Evolutionary conservation across 1,140 invertebrate species (phyloP).

Genomic region (Holcopasites calliopsidis): DNA sequence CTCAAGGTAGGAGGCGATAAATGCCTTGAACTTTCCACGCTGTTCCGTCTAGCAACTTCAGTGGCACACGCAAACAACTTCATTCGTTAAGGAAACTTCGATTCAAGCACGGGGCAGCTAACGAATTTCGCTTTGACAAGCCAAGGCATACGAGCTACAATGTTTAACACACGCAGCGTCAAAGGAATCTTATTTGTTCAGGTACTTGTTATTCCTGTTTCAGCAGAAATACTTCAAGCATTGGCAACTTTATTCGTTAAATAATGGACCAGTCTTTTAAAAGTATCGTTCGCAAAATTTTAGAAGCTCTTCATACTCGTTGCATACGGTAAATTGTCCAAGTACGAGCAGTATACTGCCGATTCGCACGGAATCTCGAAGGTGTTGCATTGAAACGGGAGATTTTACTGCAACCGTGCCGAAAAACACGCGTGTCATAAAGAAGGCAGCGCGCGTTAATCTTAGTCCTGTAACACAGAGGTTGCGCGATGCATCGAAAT

Average conservation of each 20-base stretch:
- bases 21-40: slow-evolving; percentile 23
- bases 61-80: slow-evolving; percentile 18
- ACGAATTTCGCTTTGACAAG: slow-evolving; percentile 33
- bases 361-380: neutral
- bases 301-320: too few relatives aligned
- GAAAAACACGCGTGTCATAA: neutral
- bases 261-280: too few relatives aligned
- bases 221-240: too few relatives aligned
- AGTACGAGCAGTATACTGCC: neutral
- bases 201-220: too few relatives aligned
- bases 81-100: slow-evolving; percentile 41
- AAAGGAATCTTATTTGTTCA: too few relatives aligned
- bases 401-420: too few relatives aligned
- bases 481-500: neutral
- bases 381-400: neutral
- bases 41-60: slow-evolving; percentile 15
- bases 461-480: neutral
- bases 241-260: too few relatives aligned
- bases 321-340: neutral
- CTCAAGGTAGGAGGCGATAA: slow-evolving; percentile 37
- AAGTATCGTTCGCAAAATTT: too few relatives aligned
- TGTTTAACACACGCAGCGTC: too few relatives aligned
- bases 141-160: neutral
- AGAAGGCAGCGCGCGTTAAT: neutral
- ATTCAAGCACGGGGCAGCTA: slow-evolving; percentile 8